A percentile compares a stretch with the other conserved stretches of the same genome.
phyloP scores from a whole-genome alignment of 2,888 invertebrate genomes.

The Malthinus flaveolus region DNA sequence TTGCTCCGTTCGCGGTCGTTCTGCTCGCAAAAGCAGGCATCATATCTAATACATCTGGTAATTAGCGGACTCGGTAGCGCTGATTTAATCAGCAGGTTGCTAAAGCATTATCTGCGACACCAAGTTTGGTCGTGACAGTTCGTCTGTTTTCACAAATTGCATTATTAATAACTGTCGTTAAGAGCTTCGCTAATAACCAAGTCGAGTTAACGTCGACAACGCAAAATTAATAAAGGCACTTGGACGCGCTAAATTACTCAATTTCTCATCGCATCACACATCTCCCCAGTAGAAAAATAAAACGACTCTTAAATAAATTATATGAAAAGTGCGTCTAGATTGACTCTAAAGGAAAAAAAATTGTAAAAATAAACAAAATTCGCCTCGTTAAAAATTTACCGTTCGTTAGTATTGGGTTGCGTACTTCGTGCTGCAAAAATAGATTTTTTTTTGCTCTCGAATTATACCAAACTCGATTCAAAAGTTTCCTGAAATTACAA shows the following conservation, averaged over 20 bases:
- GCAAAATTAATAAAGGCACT: not conserved
- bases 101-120: conserved; percentile 22
- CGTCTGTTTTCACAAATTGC: conserved; percentile 33
- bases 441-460: too few species aligned
- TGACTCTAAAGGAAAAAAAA: too few species aligned
- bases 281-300: too few species aligned
- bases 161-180: conserved; percentile 28
- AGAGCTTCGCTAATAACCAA: not conserved
- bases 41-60: conserved; percentile 25
- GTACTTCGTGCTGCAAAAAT: too few species aligned
- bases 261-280: not conserved
- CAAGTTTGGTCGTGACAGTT: conserved; percentile 36
- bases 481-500: too few species aligned
- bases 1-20: conserved; percentile 14
- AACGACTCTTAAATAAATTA: too few species aligned
- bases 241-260: not conserved
- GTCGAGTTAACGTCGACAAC: not conserved
- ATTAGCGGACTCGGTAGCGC: conserved; percentile 22
- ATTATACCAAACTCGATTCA: too few species aligned
- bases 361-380: too few species aligned
- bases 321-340: too few species aligned
- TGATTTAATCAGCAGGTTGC: conserved; percentile 28
- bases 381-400: too few species aligned
- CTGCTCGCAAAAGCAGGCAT: not conserved
- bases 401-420: too few species aligned